Base-by-base conservation (phyloP, 2,797 vertebrate species). In the Pseudomugil tenellus region DNA sequence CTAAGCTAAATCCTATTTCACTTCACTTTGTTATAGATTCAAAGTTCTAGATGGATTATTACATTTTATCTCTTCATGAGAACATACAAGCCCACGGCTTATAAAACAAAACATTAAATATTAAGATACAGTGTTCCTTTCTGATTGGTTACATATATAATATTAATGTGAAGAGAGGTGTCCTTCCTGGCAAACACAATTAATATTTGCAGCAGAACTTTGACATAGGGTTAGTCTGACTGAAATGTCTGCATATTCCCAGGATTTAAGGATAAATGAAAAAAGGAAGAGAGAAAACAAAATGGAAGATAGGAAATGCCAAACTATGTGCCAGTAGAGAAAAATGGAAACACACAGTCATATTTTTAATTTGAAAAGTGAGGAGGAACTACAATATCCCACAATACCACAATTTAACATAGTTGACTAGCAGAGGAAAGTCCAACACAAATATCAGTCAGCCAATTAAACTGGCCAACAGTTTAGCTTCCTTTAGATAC, bases 141-240 rank as follows among this genome's bases (percentile, higher is more conserved):
- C 25, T 66, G 63, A 67, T 17, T 59, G 32, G 14, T 51, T 70
- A 58, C 53, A 54, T 13, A 69, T 53, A 68, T 57, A 66, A 70
- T 80, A 80, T 84, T 61, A 71, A 39, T 84, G 26, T 16, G 25
- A 28, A 60, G 35, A 70, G 29, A 29, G 31, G 52, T 68, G 59
- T 60, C 55, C 28, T 57, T 28, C 49, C 72, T 70, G 43, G 67
- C 64, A 81, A 83, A 86, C 58, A 83, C 58, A 84, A 77, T 73
- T 70, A 76, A 74, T 60, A 69, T 77, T 43, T 60, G 31, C 13
- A 32, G 32, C 61, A 72, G 58, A 52, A 28, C 12, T 72, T 19
- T 68, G 54, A 82, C 53, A 77, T 76, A 76, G 67, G 67, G 56
- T 72, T 56, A 53, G 70, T 64, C 32, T 73, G 63, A 73, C 31